Evolutionary conservation across 1,140 invertebrate species (phyloP), one percentile per base, ranked within the genome.

Genomic region (Bombus fervidus): DNA sequence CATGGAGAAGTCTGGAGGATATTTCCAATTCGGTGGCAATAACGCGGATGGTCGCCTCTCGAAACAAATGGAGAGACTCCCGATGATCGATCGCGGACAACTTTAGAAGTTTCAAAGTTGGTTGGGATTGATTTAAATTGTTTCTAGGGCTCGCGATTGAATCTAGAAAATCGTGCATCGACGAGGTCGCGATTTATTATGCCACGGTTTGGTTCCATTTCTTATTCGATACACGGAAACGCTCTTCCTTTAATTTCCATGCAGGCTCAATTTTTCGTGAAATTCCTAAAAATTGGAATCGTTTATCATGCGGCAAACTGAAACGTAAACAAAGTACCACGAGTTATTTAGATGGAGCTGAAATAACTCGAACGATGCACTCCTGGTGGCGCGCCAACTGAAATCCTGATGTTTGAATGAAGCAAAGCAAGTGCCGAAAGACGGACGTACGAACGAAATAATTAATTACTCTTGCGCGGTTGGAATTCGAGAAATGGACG

Each of bases 101-200:
- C 34, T 80, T 39, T n/a, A 6, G 53, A 31, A 72, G 47, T 39
- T 71, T n/a, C 68, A 28, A 71, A 53, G 25, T 25, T 41, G 25
- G 12, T 28, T 3, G 4, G 8, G 53, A 47, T 74, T 53, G 57
- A 47, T 74, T 47, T 8, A 64, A 39, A 25, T 59, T 25, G 68
- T 37, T 69, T 18, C 25, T 5, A 12, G 34, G 13, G 12, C 31
- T 12, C 9, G 6, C 18, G 39, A 34, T 31, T 12, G 41, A 43
- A 41, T 31, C 18, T 18, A 18, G 6, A n/a, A 47, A 41, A 47
- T 47, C 72, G 72, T 47, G n/a, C 15, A 47, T 74, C 41, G 39
- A 34, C 68, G 68, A 28, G 68, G 3, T 22, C 68, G 34, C 37
- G 18, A 77, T 77, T 77, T 77, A 62, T 77, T 77, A 62, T 13